phyloP scores from a whole-genome alignment of 2,888 invertebrate species.

The Tillus elongatus region DNA sequence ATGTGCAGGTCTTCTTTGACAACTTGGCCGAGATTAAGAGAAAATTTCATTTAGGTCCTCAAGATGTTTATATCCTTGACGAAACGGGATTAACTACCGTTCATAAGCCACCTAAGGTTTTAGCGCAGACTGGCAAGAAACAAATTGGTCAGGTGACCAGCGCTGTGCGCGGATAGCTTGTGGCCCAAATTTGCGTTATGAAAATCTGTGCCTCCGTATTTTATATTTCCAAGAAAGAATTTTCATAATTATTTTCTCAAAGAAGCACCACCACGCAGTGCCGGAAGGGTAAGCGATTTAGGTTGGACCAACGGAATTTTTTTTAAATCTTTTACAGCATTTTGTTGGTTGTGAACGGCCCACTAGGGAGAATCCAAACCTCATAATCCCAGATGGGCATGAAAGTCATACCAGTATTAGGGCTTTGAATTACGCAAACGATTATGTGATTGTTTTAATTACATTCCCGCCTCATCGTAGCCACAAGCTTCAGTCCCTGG shows the following conservation, averaged over 20 bases:
- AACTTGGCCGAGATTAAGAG: conserved; percentile 19
- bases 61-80: conserved; percentile 31
- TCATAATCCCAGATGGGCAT: too few relatives aligned
- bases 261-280: conserved; percentile 31
- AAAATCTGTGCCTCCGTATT: conserved; percentile 32
- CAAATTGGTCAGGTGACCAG: conserved; percentile 34
- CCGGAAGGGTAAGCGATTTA: conserved; percentile 27
- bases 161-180: conserved; percentile 34
- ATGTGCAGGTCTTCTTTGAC: conserved; percentile 21
- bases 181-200: conserved; percentile 33
- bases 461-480: too few relatives aligned
- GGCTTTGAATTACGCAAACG: too few relatives aligned
- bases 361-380: too few relatives aligned
- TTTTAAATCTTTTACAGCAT: conserved; percentile 27
- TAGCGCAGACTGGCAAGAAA: conserved; percentile 32
- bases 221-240: conserved; percentile 34
- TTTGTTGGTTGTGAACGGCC: conserved; percentile 30
- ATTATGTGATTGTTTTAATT: too few relatives aligned
- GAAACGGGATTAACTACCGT: conserved; percentile 36
- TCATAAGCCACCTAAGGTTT: conserved; percentile 29
- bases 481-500: too few relatives aligned
- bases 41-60: conserved; percentile 15
- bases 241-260: conserved; percentile 31
- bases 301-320: conserved; percentile 33
- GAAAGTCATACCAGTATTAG: too few relatives aligned